These are phyloP conservation scores for Cheilosia variabilis DNA, from an alignment of 2,888 invertebrate genomes.

Conservation along the genomic window DNA sequence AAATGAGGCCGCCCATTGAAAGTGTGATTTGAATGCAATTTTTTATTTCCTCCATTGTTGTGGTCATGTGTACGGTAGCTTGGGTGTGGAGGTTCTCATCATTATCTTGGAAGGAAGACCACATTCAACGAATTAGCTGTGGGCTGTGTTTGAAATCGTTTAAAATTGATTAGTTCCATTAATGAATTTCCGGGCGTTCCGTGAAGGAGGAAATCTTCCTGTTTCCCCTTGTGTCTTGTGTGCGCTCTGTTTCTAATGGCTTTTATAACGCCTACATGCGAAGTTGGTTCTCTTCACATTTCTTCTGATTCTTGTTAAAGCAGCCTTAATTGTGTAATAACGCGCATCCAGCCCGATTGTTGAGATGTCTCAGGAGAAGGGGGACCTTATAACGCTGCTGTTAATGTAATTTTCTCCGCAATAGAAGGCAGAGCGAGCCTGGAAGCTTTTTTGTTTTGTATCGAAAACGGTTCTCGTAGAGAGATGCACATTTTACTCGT, in stretches of 20 bases:
- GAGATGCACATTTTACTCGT: too few species aligned
- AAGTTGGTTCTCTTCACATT: neutral
- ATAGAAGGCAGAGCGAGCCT: too few species aligned
- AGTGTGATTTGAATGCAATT: conserved; percentile 28
- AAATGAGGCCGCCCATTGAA: conserved; percentile 39
- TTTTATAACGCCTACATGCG: neutral
- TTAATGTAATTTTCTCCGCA: too few species aligned
- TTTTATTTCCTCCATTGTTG: neutral
- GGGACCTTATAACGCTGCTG: too few species aligned
- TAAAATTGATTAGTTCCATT: conserved; percentile 22
- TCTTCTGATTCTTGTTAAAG: too few species aligned
- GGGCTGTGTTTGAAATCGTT: conserved; percentile 1
- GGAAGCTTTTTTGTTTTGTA: too few species aligned
- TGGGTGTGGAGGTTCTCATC: conserved; percentile 11
- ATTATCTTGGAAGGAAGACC: conserved; percentile 5
- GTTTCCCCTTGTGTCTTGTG: neutral
- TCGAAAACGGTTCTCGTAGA: too few species aligned
- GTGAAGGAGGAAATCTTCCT: neutral
- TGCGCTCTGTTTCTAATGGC: neutral
- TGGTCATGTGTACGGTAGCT: conserved; percentile 4
- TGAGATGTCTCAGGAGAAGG: too few species aligned
- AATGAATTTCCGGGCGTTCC: conserved; percentile 34
- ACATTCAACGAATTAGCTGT: conserved; percentile 10
- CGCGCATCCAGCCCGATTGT: too few species aligned
- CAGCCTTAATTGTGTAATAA: too few species aligned